Conservation (phyloP, 2,797 vertebrate genomes). For the Schizopygopsis malacanthus region DNA sequence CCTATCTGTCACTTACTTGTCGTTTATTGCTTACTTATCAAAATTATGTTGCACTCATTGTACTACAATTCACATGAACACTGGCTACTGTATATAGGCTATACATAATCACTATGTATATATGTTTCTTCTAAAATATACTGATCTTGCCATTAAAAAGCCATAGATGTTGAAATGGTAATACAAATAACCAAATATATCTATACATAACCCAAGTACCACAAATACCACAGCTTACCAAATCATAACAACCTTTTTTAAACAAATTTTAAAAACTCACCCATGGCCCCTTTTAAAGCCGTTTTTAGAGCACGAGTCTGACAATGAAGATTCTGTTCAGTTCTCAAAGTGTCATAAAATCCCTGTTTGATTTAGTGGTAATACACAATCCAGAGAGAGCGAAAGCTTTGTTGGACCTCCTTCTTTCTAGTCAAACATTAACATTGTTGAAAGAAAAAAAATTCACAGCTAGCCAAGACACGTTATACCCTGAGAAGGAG, state of each 20-base stretch:
- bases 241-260: neutral
- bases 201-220: neutral
- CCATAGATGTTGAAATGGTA: neutral
- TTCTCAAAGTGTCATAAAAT: conserved; percentile 52
- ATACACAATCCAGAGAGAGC: conserved; percentile 49
- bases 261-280: conserved; percentile 69
- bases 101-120: neutral
- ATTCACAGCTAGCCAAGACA: conserved; percentile 73
- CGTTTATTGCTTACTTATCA: neutral
- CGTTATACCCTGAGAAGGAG: conserved; percentile 61
- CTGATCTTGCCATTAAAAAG: neutral
- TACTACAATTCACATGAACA: neutral
- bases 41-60: neutral
- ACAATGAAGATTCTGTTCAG: conserved; percentile 49
- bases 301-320: conserved; percentile 33
- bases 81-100: neutral
- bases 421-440: conserved; percentile 79
- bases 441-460: conserved; percentile 69
- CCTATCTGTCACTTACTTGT: neutral
- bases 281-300: conserved; percentile 68
- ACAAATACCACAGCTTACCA: neutral
- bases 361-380: conserved; percentile 53
- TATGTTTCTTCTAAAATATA: neutral
- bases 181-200: neutral
- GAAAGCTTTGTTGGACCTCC: conserved; percentile 61